These are phyloP conservation scores for Apostichopus californicus DNA, from an alignment of 35 echinoderm and acorn worm species.

Conservation along the genomic window DNA sequence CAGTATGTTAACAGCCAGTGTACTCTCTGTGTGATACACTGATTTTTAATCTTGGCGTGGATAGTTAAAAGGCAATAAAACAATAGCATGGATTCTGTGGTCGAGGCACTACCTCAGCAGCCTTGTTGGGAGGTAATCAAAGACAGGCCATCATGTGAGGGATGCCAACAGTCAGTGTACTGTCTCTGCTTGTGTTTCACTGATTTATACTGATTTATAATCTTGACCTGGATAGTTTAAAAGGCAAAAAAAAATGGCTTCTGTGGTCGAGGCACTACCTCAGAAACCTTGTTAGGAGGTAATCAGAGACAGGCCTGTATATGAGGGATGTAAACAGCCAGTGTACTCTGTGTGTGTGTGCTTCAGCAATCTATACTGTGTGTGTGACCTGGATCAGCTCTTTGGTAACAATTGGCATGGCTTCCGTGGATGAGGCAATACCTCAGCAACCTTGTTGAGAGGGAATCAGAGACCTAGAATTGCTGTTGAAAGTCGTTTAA, in stretches of 20 bases:
- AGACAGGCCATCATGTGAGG: slow-evolving; percentile 86
- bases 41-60: slow-evolving; percentile 57
- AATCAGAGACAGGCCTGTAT: slow-evolving; percentile 77
- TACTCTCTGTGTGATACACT: slow-evolving; percentile 18
- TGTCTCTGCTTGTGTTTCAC: no score
- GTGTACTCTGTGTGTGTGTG: no score
- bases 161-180: neutral
- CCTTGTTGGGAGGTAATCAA: slow-evolving; percentile 86
- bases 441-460: slow-evolving; percentile 95
- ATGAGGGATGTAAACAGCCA: slow-evolving; percentile 59
- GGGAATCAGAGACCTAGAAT: slow-evolving; percentile 61
- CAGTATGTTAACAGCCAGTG: neutral
- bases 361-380: no score
- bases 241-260: neutral
- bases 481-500: no score
- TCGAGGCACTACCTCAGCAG: slow-evolving; percentile 89
- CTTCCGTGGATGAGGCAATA: slow-evolving; percentile 82
- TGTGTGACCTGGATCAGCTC: no score
- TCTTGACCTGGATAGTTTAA: no score
- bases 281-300: slow-evolving; percentile 93
- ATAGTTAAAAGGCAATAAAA: slow-evolving; percentile 79
- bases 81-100: slow-evolving; percentile 40
- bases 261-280: slow-evolving; percentile 87
- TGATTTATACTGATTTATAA: no score
- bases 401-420: slow-evolving; percentile 15